Evolutionary conservation across 2,797 vertebrate species (phyloP).

Genomic region (Amniataba percoides): DNA sequence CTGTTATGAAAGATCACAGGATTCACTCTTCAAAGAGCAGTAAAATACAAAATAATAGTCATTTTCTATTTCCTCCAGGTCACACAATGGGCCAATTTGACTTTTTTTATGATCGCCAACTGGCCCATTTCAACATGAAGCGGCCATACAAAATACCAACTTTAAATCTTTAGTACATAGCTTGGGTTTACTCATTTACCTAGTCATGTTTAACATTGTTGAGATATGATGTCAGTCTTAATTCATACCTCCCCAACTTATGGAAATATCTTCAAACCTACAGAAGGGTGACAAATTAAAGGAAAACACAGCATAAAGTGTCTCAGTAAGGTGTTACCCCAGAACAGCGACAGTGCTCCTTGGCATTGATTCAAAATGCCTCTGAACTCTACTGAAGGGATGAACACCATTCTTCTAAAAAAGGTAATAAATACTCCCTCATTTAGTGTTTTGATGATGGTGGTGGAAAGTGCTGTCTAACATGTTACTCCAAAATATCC

Average conservation of each 20-base stretch:
- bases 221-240: not conserved
- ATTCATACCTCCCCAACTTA: not conserved
- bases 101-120: not conserved
- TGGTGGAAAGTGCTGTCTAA: too few species aligned
- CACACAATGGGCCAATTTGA: not conserved
- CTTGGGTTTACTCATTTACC: not conserved
- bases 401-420: too few species aligned
- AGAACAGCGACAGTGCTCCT: too few species aligned
- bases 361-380: too few species aligned
- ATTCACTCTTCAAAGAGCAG: not conserved
- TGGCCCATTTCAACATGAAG: not conserved
- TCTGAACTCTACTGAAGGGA: too few species aligned
- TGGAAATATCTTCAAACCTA: not conserved
- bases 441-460: too few species aligned
- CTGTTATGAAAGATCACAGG: not conserved
- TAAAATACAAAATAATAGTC: not conserved
- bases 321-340: too few species aligned
- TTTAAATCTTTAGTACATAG: not conserved
- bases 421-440: too few species aligned
- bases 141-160: not conserved
- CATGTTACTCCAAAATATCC: too few species aligned
- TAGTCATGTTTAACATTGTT: not conserved
- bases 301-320: too few species aligned
- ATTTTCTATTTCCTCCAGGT: not conserved
- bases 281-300: too few species aligned